Conservation (phyloP, 2,113 vertebrate species). For the Cromileptes altivelis region DNA sequence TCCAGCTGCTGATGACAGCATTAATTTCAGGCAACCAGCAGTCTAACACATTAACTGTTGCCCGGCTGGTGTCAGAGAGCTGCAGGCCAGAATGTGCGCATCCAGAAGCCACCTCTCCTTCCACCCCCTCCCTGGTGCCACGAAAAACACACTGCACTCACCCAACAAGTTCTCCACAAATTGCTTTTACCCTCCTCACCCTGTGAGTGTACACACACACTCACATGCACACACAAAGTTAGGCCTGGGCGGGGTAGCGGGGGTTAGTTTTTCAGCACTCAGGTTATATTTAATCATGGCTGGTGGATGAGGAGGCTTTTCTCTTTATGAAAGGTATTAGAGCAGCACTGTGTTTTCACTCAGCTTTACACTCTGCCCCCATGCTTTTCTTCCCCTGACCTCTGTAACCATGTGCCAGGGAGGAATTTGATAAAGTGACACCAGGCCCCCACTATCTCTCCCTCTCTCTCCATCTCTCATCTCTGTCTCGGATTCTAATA, state of each 20-base stretch:
- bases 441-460: conserved; percentile 58
- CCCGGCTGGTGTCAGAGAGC: conserved; percentile 86
- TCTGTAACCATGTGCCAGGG: conserved; percentile 78
- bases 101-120: conserved; percentile 37
- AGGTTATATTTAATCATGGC: conserved; percentile 81
- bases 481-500: conserved; percentile 74
- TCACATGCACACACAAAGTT: conserved; percentile 72
- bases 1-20: conserved; percentile 90
- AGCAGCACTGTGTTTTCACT: conserved; percentile 81
- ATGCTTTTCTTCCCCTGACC: conserved; percentile 81
- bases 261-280: conserved; percentile 79
- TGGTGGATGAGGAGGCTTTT: conserved; percentile 82
- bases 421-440: conserved; percentile 87
- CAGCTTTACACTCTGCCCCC: conserved; percentile 82
- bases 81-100: conserved; percentile 58
- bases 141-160: conserved; percentile 84
- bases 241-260: conserved; percentile 76
- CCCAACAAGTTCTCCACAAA: conserved; percentile 92
- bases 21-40: conserved; percentile 87
- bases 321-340: conserved; percentile 87
- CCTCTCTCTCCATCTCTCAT: conserved; percentile 59
- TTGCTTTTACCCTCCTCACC: conserved; percentile 92
- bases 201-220: conserved; percentile 61
- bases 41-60: conserved; percentile 90
- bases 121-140: conserved; percentile 60